Evolutionary conservation across 2,888 invertebrate genomes (phyloP), one percentile per base, ranked within the genome.

Genomic region (Baronia brevicornis): DNA sequence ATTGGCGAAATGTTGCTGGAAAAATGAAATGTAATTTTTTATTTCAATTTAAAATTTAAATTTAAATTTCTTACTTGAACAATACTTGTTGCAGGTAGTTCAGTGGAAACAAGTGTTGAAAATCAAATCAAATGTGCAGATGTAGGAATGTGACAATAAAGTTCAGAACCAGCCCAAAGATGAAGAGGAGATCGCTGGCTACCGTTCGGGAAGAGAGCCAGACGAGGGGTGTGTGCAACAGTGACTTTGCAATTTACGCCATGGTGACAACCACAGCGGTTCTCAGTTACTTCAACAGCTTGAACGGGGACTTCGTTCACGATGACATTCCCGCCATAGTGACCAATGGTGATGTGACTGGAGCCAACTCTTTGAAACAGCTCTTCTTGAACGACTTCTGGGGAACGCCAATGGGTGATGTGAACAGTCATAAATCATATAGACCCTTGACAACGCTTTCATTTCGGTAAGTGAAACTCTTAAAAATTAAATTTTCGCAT

Each of bases 281-380:
- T 23, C 86, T 88, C 1, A 90, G 90, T 62, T 93, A 93, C 66
- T 68, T 89, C 39, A 93, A 93, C 74, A 90, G 92, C 28, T 75
- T 93, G 44, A 86, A 85, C 41, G 93, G 93, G 23, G 94, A 94
- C 59, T 94, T 95, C 56, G 94, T 95, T 28, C 95, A 95, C 71
- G 95, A 95, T 62, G 95, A 95, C 64, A 89, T 94, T 44, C 93
- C 93, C 36, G 94, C 95, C 15, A 89, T 95, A 33, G 90, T 90
- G 54, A 88, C 89, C 37, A 95, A 95, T 67, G 89, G 88, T 54
- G 95, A 95, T 69, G 95, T 94, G 39, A 79, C 88, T 5, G 93
- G 91, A 0, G 72, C 85, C 14, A 90, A 87, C 35, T 82, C 90
- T 3, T 54, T 92, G 54, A 75, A 75, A 46, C 88, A 89, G 50